Base-by-base conservation (phyloP, 2,888 invertebrate species). In the Acanthosepion lycidas region DNA sequence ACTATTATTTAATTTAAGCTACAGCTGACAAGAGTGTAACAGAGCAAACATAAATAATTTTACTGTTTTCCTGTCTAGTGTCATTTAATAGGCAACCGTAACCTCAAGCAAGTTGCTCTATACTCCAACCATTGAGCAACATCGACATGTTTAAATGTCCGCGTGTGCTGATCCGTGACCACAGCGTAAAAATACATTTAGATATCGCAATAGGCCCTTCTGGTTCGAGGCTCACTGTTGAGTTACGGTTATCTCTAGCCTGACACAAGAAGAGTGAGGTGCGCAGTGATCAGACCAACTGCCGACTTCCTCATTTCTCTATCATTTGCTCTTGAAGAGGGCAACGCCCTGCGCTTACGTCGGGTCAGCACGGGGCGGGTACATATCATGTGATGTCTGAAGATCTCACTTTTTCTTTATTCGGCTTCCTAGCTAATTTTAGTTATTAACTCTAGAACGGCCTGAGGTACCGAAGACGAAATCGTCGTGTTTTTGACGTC, bases 261-360 rank as follows among this genome's bases (percentile, higher is more conserved):
- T 33, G 78, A 78, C 78, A 78, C n/a, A 78, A 78, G 78, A 78
- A 78, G 78, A 78, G n/a, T 78, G 78, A 78, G n/a, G n/a, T 78
- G 78, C 18, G n/a, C 33, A 15, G 4, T n/a, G n/a, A 78, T 78
- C 78, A 78, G 78, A 78, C 78, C n/a, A 78, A 78, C n/a, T 33
- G n/a, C 78, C 78, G n/a, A 3, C 9, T n/a, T 78, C 78, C 78
- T 78, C 4, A 33, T 78, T 78, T n/a, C 78, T 78, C n/a, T 78
- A 78, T 78, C 78, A n/a, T 78, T 78, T 78, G n/a, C 59, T n/a
- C 15, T 33, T 78, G 78, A 78, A 78, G 78, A 78, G n/a, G 78
- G n/a, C 78, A 33, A 78, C 78, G 78, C 78, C 78, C 78, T 33
- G 78, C 4, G n/a, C 78, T 78, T 78, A 33, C n/a, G n/a, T 78